Evolutionary conservation across 2,797 vertebrate species (phyloP), one percentile per base, ranked within the genome.

Genomic region (Pitangus sulphuratus): DNA sequence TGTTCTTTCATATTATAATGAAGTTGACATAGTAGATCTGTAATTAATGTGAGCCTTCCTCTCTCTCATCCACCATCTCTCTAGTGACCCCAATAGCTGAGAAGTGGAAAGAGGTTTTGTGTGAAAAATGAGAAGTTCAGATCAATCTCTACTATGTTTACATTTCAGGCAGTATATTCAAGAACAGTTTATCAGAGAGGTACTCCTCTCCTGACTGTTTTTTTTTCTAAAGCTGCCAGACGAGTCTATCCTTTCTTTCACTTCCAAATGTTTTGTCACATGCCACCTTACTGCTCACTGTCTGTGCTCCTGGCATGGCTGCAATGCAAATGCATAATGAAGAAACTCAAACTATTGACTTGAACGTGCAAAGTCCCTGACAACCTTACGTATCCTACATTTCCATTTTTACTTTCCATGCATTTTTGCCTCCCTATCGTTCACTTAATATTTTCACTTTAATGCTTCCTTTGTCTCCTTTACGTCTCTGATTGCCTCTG

Each of bases 371-470:
- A 78, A 65, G 28, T 61, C 31, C 18, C 82, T 65, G 57, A 84
- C 18, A 81, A 42, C 68, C 65, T 66, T 54, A 53, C 28, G 53
- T 81, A 58, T 42, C n/a, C 44, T 42, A 28, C 47, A 48, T 48
- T 50, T 86, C 62, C 30, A 17, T 79, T 92, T 89, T 66, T 76
- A 91, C 51, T 66, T 92, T 69, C 51, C 7, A 20, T 8, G 9
- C 33, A 66, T 65, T 37, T 92, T 94, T 68, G 72, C 21, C 26
- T 86, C 31, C 28, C 47, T 76, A 16, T 56, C 54, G 5, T 58
- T 93, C 66, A 58, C 50, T 93, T 91, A 84, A 25, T 88, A 81
- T 93, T 95, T 96, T 93, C 44, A 76, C 44, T 62, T 89, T 94
- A 96, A 69, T 79, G 47, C 19, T 89, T 69, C 31, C 45, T 95